A percentile compares a stretch with the other conserved stretches of the same genome.
Conservation (phyloP, 1,140 invertebrate genomes). For the Zaprionus taronus region DNA sequence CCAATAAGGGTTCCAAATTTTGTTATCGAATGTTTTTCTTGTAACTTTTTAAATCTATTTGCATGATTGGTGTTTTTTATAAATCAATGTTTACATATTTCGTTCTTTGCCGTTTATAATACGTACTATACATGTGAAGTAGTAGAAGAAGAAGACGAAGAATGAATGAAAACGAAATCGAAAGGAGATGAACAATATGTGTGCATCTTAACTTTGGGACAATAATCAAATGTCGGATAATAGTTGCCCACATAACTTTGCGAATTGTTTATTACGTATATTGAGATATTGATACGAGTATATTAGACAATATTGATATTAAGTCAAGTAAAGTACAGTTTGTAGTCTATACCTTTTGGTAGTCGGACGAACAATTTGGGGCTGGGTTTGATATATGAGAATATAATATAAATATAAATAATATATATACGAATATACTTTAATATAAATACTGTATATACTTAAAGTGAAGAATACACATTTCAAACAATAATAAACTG, state of each 20-base stretch:
- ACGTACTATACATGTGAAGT: slow-evolving; percentile 34
- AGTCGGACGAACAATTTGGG: slow-evolving; percentile 46
- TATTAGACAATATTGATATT: slow-evolving; percentile 31
- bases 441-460: slow-evolving; percentile 51
- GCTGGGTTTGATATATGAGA: slow-evolving; percentile 49
- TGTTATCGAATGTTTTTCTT: slow-evolving; percentile 72
- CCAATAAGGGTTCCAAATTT: slow-evolving; percentile 44
- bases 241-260: slow-evolving; percentile 8
- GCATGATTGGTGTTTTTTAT: slow-evolving; percentile 73
- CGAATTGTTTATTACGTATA: slow-evolving; percentile 36
- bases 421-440: slow-evolving; percentile 19
- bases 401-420: slow-evolving; percentile 9
- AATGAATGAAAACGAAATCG: neutral
- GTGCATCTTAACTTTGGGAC: slow-evolving; percentile 43
- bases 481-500: slow-evolving; percentile 26
- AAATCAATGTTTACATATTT: slow-evolving; percentile 57
- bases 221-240: slow-evolving; percentile 43
- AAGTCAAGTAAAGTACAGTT: slow-evolving; percentile 44
- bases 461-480: slow-evolving; percentile 30
- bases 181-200: neutral
- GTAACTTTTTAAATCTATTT: slow-evolving; percentile 71
- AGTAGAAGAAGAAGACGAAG: neutral
- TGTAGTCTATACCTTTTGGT: slow-evolving; percentile 61
- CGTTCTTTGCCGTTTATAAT: slow-evolving; percentile 42
- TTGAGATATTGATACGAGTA: slow-evolving; percentile 27